Conservation (phyloP, 2,113 vertebrate species). For the Phylloscopus whistleri region DNA sequence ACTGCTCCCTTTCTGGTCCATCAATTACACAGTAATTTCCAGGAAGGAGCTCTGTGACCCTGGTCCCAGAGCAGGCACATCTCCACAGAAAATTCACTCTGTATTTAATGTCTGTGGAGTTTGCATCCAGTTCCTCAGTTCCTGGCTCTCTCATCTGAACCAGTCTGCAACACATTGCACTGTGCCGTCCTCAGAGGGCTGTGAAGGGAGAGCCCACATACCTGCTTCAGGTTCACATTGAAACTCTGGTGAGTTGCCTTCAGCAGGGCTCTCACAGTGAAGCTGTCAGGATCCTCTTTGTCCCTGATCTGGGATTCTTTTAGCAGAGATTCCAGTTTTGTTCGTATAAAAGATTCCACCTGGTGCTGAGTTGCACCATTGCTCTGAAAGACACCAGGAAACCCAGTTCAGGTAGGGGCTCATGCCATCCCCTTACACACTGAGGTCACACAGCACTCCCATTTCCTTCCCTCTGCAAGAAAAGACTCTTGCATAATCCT, state of each 20-base stretch:
- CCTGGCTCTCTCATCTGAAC: not conserved
- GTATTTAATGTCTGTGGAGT: not conserved
- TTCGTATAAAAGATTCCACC: slow-evolving; percentile 92
- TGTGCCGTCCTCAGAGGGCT: not conserved
- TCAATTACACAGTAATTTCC: not conserved
- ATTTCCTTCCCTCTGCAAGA: not conserved
- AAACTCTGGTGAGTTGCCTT: slow-evolving; percentile 92
- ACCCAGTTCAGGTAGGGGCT: not conserved
- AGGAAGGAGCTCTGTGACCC: not conserved
- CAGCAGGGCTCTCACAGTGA: slow-evolving; percentile 90
- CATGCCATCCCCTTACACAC: accelerated
- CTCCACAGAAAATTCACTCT: not conserved
- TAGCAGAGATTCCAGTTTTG: slow-evolving; percentile 91
- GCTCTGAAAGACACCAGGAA: slow-evolving; percentile 74
- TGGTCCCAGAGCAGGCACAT: not conserved
- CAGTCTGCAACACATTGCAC: too few species aligned
- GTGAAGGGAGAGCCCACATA: not conserved
- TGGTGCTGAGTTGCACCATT: slow-evolving; percentile 87
- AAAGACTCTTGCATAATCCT: not conserved
- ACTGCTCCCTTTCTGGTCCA: not conserved
- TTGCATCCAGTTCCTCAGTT: not conserved
- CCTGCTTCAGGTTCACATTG: slow-evolving; percentile 90
- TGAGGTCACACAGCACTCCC: not conserved
- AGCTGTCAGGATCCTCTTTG: slow-evolving; percentile 94
- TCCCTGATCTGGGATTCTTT: slow-evolving; percentile 94